These are phyloP conservation scores for Aegithalos caudatus DNA, from an alignment of 2,113 vertebrate species.

Conservation along the genomic window DNA sequence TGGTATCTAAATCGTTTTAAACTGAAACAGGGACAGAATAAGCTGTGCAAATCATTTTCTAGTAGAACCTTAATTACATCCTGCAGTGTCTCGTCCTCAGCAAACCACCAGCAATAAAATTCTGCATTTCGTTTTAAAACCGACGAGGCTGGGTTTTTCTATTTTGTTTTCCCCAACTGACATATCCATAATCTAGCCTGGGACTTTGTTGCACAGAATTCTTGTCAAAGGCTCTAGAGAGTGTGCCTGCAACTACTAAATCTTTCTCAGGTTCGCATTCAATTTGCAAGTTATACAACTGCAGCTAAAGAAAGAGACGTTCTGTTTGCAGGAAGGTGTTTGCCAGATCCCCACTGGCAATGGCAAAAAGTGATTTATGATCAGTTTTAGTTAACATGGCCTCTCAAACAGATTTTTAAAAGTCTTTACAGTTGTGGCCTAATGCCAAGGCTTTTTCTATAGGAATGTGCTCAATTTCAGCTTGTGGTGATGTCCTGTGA, in stretches of 20 bases:
- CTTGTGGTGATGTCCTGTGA: neutral
- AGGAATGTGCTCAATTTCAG: neutral
- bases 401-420: conserved; percentile 43
- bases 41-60: conserved; percentile 62
- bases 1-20: conserved; percentile 55
- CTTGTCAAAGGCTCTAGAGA: conserved; percentile 61
- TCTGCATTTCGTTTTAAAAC: conserved; percentile 56
- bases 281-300: conserved; percentile 61
- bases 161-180: conserved; percentile 53
- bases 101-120: conserved; percentile 53
- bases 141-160: conserved; percentile 29
- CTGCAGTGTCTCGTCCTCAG: conserved; percentile 55
- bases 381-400: conserved; percentile 51
- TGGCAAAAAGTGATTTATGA: conserved; percentile 58
- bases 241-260: conserved; percentile 53
- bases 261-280: conserved; percentile 60
- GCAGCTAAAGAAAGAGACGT: conserved; percentile 39
- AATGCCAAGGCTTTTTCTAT: conserved; percentile 2
- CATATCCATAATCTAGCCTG: conserved; percentile 60
- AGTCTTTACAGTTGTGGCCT: conserved; percentile 1
- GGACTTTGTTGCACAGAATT: conserved; percentile 60
- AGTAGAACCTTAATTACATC: conserved; percentile 62
- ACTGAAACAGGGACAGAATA: conserved; percentile 54
- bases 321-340: conserved; percentile 60
- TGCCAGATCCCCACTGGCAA: conserved; percentile 57